Percentiles rank a stretch among this genome's conserved stretches.
Conservation (phyloP, 37 sponge, comb jelly and placozoan genomes). For the Sycon ciliatum region DNA sequence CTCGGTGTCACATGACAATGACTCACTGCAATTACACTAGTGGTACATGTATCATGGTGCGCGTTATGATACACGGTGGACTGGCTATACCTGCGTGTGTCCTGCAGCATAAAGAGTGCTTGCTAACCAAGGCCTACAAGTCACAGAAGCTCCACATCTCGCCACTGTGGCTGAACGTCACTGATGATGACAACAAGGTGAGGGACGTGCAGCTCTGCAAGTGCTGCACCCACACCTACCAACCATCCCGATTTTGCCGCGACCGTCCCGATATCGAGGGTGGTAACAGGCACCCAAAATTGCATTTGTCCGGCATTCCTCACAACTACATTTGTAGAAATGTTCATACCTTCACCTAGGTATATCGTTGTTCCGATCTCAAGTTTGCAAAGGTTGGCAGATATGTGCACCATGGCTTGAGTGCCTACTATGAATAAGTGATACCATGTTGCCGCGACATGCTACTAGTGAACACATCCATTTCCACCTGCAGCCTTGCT, state of each 20-base stretch:
- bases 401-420: neutral
- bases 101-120: conserved; percentile 33
- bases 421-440: too few relatives aligned
- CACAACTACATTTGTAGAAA: neutral
- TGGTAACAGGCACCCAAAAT: too few relatives aligned
- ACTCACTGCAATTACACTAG: neutral
- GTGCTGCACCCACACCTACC: too few relatives aligned
- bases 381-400: too few relatives aligned
- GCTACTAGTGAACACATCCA: too few relatives aligned
- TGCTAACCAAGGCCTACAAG: conserved; percentile 49
- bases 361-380: too few relatives aligned
- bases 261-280: too few relatives aligned
- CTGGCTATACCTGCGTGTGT: neutral
- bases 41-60: neutral
- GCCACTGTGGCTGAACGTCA: conserved; percentile 58
- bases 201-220: neutral
- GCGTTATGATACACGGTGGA: neutral
- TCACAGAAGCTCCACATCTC: conserved; percentile 50
- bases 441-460: too few relatives aligned
- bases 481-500: too few relatives aligned
- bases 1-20: too few relatives aligned
- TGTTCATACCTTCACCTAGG: neutral
- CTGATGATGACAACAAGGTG: conserved; percentile 64
- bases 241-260: too few relatives aligned
- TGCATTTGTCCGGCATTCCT: neutral